Conservation (phyloP, 2,888 invertebrate genomes). For the Seira sanloemensis region DNA sequence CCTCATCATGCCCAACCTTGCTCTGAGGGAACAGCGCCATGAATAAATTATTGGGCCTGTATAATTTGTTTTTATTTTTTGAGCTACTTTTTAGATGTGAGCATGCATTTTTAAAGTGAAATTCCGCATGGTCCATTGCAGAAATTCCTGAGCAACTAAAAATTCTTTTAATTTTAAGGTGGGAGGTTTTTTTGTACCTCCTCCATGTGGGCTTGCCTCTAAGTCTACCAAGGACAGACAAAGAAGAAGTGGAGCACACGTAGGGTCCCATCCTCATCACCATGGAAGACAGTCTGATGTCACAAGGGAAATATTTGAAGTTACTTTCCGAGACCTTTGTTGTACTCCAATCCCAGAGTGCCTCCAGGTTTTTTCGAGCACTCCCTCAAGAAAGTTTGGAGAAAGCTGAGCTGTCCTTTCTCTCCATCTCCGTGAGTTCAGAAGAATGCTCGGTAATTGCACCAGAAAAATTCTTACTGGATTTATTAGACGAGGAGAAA, state of each 20-base stretch:
- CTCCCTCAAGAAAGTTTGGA: not conserved
- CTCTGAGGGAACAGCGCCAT: not conserved
- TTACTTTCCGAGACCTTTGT: conserved; percentile 33
- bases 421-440: conserved; percentile 42
- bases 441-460: conserved; percentile 55
- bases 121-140: not conserved
- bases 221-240: too few species aligned
- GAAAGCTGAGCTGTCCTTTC: conserved; percentile 14
- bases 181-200: not conserved
- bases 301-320: conserved; percentile 16
- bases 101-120: not conserved
- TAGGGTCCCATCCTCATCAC: not conserved
- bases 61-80: not conserved
- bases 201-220: too few species aligned
- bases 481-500: not conserved
- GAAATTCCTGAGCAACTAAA: not conserved
- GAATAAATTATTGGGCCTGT: not conserved
- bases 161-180: not conserved
- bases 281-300: not conserved
- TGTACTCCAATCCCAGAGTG: conserved; percentile 31
- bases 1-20: not conserved
- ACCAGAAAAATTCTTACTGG: conserved; percentile 25
- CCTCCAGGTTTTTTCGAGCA: not conserved
- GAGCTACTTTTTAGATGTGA: not conserved
- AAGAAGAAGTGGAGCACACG: too few species aligned